phyloP scores from a whole-genome alignment of 2,797 vertebrate genomes.

The Leptodactylus fallax region DNA sequence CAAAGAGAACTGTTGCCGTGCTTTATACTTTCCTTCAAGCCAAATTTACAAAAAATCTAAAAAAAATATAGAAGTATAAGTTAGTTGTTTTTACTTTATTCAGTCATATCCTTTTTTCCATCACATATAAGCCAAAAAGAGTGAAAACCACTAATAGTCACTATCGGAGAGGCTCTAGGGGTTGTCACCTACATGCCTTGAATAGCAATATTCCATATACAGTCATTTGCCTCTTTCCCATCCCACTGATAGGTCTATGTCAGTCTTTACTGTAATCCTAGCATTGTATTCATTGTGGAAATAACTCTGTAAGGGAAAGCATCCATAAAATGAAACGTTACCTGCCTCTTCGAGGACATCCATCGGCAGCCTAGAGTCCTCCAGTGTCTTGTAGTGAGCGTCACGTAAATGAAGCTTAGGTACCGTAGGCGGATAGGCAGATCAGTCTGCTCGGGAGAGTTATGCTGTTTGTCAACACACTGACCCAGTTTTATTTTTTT shows the following conservation, averaged over 20 bases:
- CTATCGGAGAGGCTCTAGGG: not conserved
- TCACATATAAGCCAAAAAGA: no score
- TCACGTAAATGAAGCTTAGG: conserved; percentile 28
- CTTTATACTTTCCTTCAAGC: no score
- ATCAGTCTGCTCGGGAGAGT: conserved; percentile 14
- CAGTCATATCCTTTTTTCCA: no score
- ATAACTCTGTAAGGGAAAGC: not conserved
- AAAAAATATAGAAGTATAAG: no score
- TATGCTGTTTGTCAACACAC: conserved; percentile 58
- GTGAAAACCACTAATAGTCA: no score
- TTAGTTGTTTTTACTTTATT: no score
- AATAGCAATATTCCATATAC: not conserved
- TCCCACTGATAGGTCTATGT: no score
- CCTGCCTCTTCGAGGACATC: not conserved
- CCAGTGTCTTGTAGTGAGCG: not conserved
- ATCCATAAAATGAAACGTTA: not conserved
- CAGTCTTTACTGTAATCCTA: not conserved
- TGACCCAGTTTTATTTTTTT: conserved; percentile 58
- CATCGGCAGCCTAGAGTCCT: not conserved
- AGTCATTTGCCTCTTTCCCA: not conserved
- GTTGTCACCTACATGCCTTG: not conserved
- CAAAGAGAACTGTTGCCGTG: no score
- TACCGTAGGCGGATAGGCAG: not conserved
- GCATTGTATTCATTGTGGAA: not conserved
- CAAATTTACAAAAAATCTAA: no score